Evolutionary conservation across 2,888 invertebrate species (phyloP), one percentile per base, ranked within the genome.

Genomic region (Auanema sp.): DNA sequence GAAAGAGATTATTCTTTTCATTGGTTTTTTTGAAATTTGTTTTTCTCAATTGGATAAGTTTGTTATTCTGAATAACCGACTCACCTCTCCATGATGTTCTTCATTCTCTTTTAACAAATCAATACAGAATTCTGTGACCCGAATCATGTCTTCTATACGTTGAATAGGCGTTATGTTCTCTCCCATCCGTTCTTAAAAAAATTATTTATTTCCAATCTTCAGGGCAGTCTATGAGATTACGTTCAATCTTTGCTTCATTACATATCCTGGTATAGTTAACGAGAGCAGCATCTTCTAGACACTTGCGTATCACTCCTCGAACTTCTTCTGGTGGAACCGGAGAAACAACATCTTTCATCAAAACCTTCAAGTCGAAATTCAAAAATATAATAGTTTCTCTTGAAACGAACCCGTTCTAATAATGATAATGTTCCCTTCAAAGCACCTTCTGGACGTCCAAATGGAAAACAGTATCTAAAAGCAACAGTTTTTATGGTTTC

Each of bases 41-140:
- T 33, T 33, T 33, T 33, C 33, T 8, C n/a, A n/a, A n/a, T n/a
- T n/a, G n/a, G n/a, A n/a, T n/a, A n/a, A n/a, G n/a, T n/a, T n/a
- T n/a, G n/a, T n/a, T n/a, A n/a, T n/a, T n/a, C n/a, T n/a, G 43
- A 42, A 53, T 16, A 6, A 55, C 41, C 21, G 11, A 83, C 87
- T 87, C 89, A 98, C 97, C 92, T 98, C 97, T 75, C 97, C 94
- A 87, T 98, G 98, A 85, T 98, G 96, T 86, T 98, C 98, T 88
- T 98, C 97, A 85, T 98, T 98, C 86, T 99, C 97, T 86, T 97
- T 97, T 71, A 99, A 87, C 47, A 99, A 89, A 85, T 99, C 98
- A 59, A 98, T 96, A 87, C 98, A 98, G 52, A 97, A 88, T 85
- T 98, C 97, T 14, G 97, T 94, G 76, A 99, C 89, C 85, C 93